Evolutionary conservation across 2,797 vertebrate genomes (phyloP), one percentile per base, ranked within the genome.

Genomic region (Alauda arvensis): DNA sequence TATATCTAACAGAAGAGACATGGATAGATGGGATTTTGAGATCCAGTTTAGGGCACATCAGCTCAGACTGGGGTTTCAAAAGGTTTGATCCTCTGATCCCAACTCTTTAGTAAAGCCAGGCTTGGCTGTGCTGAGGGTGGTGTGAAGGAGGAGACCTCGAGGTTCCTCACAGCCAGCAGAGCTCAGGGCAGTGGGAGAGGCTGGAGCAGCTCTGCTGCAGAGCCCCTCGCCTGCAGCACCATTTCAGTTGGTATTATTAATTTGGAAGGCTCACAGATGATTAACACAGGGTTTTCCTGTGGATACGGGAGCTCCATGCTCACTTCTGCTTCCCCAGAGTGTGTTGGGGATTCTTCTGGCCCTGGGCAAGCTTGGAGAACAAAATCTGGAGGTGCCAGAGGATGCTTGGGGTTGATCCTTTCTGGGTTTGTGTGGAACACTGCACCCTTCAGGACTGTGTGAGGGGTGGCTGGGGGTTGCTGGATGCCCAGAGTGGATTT

Each of bases 91-190:
- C 26, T 74, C 33, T 74, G 37, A 53, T 77, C 49, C 20, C 20
- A 37, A 0, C 16, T 72, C 23, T 15, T 26, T 62, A 48, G 5
- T 53, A 52, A 71, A 83, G 28, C 49, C 52, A 24, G 52, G 14
- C 49, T 71, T 71, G 55, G 40, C 25, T 71, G 0, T 16, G 18
- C 16, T 2, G 2, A 40, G 19, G 7, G 5, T 26, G 61, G 3
- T 34, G 40, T 21, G 71, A 29, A 65, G 71, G 53, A 72, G 28
- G 16, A 78, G 33, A 48, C 34, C 61, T 18, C 2, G 8, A 49
- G n/a, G 26, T 65, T 3, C 1, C 40, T 51, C 55, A 9, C 5
- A 1, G 0, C 34, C 71, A 59, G 46, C 31, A 34, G 67, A 51
- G 33, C 51, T 40, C 56, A 18, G 62, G 68, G 29, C 14, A 1